Conservation (phyloP, 2,113 vertebrate genomes). For the Ictalurus punctatus region DNA sequence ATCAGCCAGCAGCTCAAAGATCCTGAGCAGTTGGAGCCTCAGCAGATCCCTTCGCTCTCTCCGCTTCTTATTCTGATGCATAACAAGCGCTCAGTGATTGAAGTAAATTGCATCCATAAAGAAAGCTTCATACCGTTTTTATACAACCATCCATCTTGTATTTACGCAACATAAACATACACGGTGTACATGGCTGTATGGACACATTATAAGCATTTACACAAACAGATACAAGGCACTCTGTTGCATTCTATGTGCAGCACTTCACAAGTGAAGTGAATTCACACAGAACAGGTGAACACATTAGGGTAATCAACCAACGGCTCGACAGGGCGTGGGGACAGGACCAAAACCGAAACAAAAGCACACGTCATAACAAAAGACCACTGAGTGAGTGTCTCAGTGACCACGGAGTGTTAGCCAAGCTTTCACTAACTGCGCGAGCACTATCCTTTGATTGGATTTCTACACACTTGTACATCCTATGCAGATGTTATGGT, state of each 20-base stretch:
- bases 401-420: too few species aligned
- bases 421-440: background rate
- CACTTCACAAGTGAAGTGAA: background rate
- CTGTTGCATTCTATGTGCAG: background rate
- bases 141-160: background rate
- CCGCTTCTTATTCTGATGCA: slow-evolving; percentile 91
- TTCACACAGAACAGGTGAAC: background rate
- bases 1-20: slow-evolving; percentile 95
- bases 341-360: background rate
- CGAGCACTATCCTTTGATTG: background rate
- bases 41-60: slow-evolving; percentile 91
- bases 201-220: background rate
- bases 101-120: background rate
- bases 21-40: slow-evolving; percentile 88
- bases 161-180: background rate
- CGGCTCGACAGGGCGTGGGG: background rate
- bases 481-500: background rate
- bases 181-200: background rate
- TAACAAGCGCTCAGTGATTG: background rate
- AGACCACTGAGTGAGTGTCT: too few species aligned
- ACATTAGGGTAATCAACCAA: background rate
- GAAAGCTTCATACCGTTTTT: background rate
- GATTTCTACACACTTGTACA: background rate
- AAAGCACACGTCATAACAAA: background rate
- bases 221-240: background rate